Base-by-base conservation (phyloP, 2,888 invertebrate species). In the Synergus gifuensis region DNA sequence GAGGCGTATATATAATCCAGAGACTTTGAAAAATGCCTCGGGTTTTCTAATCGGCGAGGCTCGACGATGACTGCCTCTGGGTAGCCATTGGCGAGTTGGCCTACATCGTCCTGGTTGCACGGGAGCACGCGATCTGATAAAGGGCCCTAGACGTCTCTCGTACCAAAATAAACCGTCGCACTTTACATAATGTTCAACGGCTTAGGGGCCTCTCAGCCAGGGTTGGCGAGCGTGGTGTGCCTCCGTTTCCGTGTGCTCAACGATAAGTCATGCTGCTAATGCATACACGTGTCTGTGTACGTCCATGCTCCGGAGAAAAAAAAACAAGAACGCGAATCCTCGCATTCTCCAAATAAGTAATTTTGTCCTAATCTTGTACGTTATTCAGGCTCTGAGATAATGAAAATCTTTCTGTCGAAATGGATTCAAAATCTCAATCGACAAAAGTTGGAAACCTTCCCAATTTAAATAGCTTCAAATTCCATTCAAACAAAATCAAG, bases 71-170 rank as follows among this genome's bases (percentile, higher is more conserved):
- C 85, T 83, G 82, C 84, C 85, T 82, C 82, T 82, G 83, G 79
- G 76, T 82, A 85, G 81, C 81, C 82, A 84, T 81, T 81, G 82
- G 81, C 79, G 82, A 79, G 82, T 79, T 90, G 89, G 89, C 90
- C 90, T 90, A 89, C 89, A 89, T 89, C 85, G 82, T 76, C 80
- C 77, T 87, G 88, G 88, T 90, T 87, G 89, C 87, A 85, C 87
- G 83, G 84, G 87, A 90, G 85, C 91, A 91, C 91, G 91, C 91
- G 88, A 91, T 91, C 90, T 88, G 91, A 91, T 91, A 90, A 89
- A 81, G 82, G 79, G 78, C 81, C 79, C 82, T 86, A 86, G 87
- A 88, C 89, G 89, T 86, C 85, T 87, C 87, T 87, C 87, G 89
- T 88, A 90, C 89, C 89, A 89, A 91, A 91, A 91, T 91, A 89